Percentiles rank a stretch among this genome's conserved stretches.
These are phyloP conservation scores for Parnassius apollo DNA, from an alignment of 2,888 invertebrate species.

Conservation along the genomic window DNA sequence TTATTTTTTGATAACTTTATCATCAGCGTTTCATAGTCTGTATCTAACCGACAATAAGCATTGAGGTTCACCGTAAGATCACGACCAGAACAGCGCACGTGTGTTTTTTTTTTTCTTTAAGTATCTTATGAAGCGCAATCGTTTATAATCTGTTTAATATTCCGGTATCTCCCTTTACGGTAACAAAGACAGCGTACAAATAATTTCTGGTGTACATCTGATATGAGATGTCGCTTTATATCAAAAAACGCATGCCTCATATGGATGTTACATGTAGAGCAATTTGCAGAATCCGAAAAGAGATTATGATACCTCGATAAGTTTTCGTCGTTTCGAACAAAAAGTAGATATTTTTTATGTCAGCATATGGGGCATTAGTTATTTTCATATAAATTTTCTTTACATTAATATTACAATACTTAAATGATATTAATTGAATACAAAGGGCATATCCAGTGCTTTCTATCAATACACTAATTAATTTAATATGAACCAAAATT, in stretches of 20 bases:
- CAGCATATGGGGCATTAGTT: not conserved
- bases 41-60: conserved; percentile 24
- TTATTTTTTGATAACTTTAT: too few species aligned
- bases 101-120: conserved; percentile 4
- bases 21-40: conserved; percentile 32
- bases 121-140: conserved; percentile 26
- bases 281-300: conserved; percentile 20
- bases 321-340: not conserved
- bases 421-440: too few species aligned
- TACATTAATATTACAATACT: too few species aligned
- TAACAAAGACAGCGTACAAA: conserved; percentile 37
- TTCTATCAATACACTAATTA: too few species aligned
- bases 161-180: conserved; percentile 40
- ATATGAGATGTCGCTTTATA: conserved; percentile 37
- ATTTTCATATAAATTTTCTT: too few species aligned
- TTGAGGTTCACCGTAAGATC: conserved; percentile 7
- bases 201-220: conserved; percentile 40
- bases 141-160: conserved; percentile 32
- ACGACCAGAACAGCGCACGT: conserved; percentile 12
- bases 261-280: conserved; percentile 31
- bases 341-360: not conserved
- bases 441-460: too few species aligned
- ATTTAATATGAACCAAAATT: too few species aligned
- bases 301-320: conserved; percentile 10
- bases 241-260: conserved; percentile 38